These are phyloP conservation scores for Macrobrachium nipponense DNA, from an alignment of 1,140 invertebrate species.

Conservation along the genomic window DNA sequence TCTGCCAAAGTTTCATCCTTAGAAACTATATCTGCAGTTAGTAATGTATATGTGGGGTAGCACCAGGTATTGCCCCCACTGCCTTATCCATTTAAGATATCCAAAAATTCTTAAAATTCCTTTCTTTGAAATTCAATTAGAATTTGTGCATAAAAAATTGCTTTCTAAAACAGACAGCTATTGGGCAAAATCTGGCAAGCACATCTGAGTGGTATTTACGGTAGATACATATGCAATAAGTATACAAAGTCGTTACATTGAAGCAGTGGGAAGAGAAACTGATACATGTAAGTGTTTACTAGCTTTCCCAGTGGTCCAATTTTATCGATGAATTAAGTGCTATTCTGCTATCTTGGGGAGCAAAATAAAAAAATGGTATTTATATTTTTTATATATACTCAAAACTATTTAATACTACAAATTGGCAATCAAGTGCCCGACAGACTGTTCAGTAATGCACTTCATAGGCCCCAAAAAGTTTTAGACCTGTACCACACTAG, in stretches of 20 bases:
- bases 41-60: slow-evolving; percentile 50
- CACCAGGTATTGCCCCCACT: slow-evolving; percentile 58
- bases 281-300: slow-evolving; percentile 56
- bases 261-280: slow-evolving; percentile 62
- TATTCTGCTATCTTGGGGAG: slow-evolving; percentile 51
- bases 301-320: slow-evolving; percentile 62
- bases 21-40: slow-evolving; percentile 45
- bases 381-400: slow-evolving; percentile 6
- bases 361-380: background rate
- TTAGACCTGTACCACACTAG: slow-evolving; percentile 61
- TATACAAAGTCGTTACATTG: slow-evolving; percentile 61
- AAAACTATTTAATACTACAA: slow-evolving; percentile 58
- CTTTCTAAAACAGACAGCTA: slow-evolving; percentile 21
- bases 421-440: slow-evolving; percentile 54
- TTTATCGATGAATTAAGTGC: slow-evolving; percentile 46
- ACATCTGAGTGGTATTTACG: slow-evolving; percentile 57
- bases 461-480: slow-evolving; percentile 41
- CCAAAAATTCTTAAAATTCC: slow-evolving; percentile 14
- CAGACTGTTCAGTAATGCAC: slow-evolving; percentile 30
- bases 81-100: slow-evolving; percentile 1
- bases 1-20: slow-evolving; percentile 24
- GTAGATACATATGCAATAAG: slow-evolving; percentile 57
- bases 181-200: slow-evolving; percentile 56
- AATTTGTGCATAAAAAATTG: slow-evolving; percentile 43
- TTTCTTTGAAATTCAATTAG: slow-evolving; percentile 5